Percentiles rank a stretch among this genome's conserved stretches.
These are phyloP conservation scores for Oncorhynchus gorbuscha DNA, from an alignment of 2,113 vertebrate species.

Conservation along the genomic window DNA sequence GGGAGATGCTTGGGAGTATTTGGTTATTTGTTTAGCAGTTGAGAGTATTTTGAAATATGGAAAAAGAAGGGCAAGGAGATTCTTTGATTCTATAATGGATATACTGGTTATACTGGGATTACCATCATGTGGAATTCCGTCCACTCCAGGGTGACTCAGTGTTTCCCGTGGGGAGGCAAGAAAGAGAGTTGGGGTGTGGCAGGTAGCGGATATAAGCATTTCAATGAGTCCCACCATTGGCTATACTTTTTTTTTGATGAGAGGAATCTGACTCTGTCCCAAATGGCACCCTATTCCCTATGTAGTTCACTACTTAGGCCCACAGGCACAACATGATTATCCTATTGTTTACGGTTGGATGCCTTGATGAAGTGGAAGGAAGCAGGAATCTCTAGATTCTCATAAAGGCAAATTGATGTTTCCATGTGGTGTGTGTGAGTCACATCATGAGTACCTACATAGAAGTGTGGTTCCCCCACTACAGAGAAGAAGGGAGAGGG, in stretches of 20 bases:
- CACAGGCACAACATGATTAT: too few species aligned
- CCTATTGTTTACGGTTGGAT: too few species aligned
- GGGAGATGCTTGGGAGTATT: not conserved
- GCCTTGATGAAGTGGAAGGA: constrained; percentile 2
- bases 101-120: constrained; percentile 40
- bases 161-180: constrained; percentile 45
- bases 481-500: constrained; percentile 22
- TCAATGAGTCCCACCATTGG: not conserved
- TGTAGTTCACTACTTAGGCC: not conserved
- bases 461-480: constrained; percentile 50
- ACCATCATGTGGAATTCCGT: constrained; percentile 28
- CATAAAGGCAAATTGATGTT: constrained; percentile 23
- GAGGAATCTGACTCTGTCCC: too few species aligned
- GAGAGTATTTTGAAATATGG: constrained; percentile 14
- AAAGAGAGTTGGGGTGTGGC: constrained; percentile 34
- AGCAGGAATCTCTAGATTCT: constrained; percentile 11
- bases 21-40: constrained; percentile 11
- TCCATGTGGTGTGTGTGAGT: constrained; percentile 45
- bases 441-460: constrained; percentile 37
- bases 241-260: too few species aligned
- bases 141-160: constrained; percentile 64
- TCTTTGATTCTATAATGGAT: constrained; percentile 43
- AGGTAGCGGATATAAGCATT: not conserved
- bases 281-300: not conserved
- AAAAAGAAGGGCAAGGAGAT: constrained; percentile 13